Evolutionary conservation across 2,888 invertebrate species (phyloP), one percentile per base, ranked within the genome.

Genomic region (Deilephila elpenor): DNA sequence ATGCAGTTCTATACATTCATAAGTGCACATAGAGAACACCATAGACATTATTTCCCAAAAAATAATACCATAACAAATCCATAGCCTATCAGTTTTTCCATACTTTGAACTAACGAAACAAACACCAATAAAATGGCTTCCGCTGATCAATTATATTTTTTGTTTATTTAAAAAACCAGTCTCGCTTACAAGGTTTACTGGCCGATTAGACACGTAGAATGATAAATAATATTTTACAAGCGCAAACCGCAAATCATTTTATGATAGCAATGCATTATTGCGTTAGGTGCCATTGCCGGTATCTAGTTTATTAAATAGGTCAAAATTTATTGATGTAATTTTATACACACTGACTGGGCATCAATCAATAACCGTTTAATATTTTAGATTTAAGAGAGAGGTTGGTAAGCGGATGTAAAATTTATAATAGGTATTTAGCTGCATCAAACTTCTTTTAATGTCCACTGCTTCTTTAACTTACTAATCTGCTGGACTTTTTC

Each of bases 111-210:
- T 75, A 88, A 84, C 83, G 83, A 85, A 89, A 87, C 86, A 86
- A 89, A 89, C 84, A 84, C 79, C 84, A 86, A 85, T 86, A 88
- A 87, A 84, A 81, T 85, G 79, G 84, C 89, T 91, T 92, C 93
- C 93, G 91, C 86, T 83, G 87, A 87, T 85, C 92, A 92, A 92
- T 93, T 93, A 92, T 81, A 85, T 89, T 93, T 86, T 91, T 89
- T 89, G 84, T 86, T 81, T 78, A 78, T 81, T 83, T 77, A 75
- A 85, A 85, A 87, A 88, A 87, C 84, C 78, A 82, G 75, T 79
- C 81, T 80, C 79, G 76, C 79, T 80, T 81, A 83, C 91, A 90
- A 91, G 91, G 91, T 88, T 88, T 90, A 85, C 85, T 89, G 88
- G 84, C 86, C 89, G 88, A 90, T 90, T 90, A 87, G 88, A 86